phyloP scores from a whole-genome alignment of 2,888 invertebrate species.

The Xestia sexstrigata region DNA sequence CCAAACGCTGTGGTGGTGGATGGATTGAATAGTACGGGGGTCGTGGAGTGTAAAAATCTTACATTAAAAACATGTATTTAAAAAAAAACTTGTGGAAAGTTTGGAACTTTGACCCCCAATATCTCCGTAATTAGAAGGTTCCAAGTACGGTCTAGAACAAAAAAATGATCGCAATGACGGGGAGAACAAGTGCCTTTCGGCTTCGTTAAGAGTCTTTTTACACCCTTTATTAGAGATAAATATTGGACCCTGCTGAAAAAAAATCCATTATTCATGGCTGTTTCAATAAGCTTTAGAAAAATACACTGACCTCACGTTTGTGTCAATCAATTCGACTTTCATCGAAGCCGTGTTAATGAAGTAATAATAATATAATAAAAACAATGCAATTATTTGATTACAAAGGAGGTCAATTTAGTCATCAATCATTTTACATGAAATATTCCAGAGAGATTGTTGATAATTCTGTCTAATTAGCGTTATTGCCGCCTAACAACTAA shows the following conservation, averaged over 20 bases:
- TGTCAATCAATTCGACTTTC: background rate
- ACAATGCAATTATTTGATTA: background rate
- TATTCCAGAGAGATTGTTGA: background rate
- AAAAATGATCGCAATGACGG: no score
- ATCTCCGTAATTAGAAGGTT: no score
- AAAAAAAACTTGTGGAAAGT: no score
- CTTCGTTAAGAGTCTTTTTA: no score
- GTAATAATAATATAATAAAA: background rate
- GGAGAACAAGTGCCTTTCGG: no score
- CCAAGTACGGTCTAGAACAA: no score
- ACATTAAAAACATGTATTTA: no score
- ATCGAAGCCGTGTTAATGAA: background rate
- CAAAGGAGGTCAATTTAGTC: background rate
- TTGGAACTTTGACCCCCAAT: no score
- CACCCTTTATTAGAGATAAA: no score
- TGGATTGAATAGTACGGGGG: no score
- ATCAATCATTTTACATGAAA: constrained; percentile 12
- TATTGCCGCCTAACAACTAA: background rate
- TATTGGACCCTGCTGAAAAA: background rate
- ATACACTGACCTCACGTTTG: background rate
- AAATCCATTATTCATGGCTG: background rate
- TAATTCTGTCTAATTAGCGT: background rate
- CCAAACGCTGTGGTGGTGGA: no score
- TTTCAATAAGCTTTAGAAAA: background rate
- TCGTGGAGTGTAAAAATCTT: no score